Conservation (phyloP, 2,113 vertebrate species). For the Dicaeum eximium region DNA sequence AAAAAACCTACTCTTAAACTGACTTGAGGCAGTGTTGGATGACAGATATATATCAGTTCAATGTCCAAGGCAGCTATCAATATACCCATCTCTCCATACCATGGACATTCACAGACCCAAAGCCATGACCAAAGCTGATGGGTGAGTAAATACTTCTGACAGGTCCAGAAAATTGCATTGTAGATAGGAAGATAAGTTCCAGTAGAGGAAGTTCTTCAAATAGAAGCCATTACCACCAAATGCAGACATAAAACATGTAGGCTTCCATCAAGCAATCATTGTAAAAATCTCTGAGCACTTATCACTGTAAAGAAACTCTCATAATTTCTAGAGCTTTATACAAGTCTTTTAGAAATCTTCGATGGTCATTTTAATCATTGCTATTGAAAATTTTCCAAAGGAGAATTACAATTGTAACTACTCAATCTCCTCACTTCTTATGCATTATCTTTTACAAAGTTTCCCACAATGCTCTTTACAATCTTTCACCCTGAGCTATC, state of each 20-base stretch:
- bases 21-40: background rate
- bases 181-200: background rate
- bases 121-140: background rate
- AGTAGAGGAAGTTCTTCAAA: background rate
- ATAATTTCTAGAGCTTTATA: background rate
- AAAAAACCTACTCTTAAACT: background rate
- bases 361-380: background rate
- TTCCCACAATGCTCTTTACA: background rate
- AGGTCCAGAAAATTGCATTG: background rate
- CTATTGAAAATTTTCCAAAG: background rate
- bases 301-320: background rate
- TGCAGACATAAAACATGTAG: background rate
- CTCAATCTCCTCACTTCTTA: rapidly evolving
- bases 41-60: background rate
- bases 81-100: background rate
- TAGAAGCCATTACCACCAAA: background rate
- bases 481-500: background rate
- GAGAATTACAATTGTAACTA: background rate
- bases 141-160: background rate
- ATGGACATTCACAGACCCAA: background rate
- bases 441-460: background rate
- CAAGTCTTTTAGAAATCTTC: background rate
- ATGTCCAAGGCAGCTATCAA: background rate
- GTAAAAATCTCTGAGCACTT: background rate
- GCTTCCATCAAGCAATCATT: background rate